Percentiles rank a stretch among this genome's conserved stretches.
Evolutionary conservation across 2,888 invertebrate genomes (phyloP).

Genomic region (Andricus quercusramuli): DNA sequence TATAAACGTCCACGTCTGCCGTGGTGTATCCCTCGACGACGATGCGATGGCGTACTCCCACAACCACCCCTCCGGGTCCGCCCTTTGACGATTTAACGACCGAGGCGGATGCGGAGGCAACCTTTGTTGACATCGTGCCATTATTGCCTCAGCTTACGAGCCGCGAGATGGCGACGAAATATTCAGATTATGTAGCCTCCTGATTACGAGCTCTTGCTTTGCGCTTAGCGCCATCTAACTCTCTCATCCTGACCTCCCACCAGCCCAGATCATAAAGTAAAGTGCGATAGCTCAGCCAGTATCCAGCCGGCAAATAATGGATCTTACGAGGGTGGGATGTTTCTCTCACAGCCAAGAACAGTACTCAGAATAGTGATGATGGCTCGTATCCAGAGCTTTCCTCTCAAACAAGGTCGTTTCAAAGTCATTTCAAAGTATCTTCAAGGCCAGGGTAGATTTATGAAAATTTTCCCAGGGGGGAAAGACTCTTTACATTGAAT

Average conservation of each 20-base stretch:
- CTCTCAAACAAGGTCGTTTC: background rate
- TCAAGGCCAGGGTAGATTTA: background rate
- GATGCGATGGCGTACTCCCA: slow-evolving; percentile 44
- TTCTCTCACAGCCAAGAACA: slow-evolving; percentile 5
- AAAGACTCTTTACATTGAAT: background rate
- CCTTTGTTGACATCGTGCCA: slow-evolving; percentile 68
- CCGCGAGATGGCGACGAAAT: slow-evolving; percentile 57
- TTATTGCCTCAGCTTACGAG: slow-evolving; percentile 63
- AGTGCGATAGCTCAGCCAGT: slow-evolving; percentile 30
- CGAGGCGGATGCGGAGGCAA: slow-evolving; percentile 60
- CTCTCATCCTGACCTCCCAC: background rate
- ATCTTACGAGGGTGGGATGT: slow-evolving; percentile 7
- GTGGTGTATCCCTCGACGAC: slow-evolving; percentile 44
- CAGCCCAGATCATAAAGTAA: background rate
- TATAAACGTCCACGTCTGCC: slow-evolving; percentile 70
- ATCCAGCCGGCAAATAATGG: slow-evolving; percentile 26
- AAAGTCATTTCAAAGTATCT: background rate
- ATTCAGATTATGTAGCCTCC: slow-evolving; percentile 53
- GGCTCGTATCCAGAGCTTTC: background rate
- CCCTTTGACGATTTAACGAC: slow-evolving; percentile 69
- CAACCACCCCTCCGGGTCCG: slow-evolving; percentile 47
- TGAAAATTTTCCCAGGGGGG: background rate
- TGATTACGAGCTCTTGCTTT: slow-evolving; percentile 48
- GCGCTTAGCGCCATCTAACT: slow-evolving; percentile 44
- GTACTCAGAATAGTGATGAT: slow-evolving; percentile 16